phyloP scores from a whole-genome alignment of 2,113 vertebrate species.

The Melozone crissalis region DNA sequence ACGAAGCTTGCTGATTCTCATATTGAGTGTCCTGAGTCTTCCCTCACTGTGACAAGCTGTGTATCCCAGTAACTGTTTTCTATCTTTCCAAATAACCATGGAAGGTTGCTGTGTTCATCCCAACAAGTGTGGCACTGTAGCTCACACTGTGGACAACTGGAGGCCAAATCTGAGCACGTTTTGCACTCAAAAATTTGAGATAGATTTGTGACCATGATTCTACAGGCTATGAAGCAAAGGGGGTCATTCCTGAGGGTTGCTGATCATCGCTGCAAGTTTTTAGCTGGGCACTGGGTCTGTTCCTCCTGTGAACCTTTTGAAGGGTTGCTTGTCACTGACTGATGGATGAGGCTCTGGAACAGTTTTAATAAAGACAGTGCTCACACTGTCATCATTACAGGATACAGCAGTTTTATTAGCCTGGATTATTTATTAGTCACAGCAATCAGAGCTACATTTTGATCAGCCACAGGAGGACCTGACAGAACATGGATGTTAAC shows the following conservation, averaged over 20 bases:
- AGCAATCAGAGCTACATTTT: neutral
- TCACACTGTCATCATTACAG: neutral
- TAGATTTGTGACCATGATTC: neutral
- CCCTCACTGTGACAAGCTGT: neutral
- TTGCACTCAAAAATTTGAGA: neutral
- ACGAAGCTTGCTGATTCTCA: no score
- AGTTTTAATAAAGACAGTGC: neutral
- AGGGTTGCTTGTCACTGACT: neutral
- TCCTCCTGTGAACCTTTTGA: neutral
- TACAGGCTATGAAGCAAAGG: accelerated
- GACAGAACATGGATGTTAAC: conserved; percentile 34
- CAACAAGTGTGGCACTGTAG: accelerated
- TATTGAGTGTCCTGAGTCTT: no score
- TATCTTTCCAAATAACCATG: neutral
- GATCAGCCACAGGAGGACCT: conserved; percentile 19
- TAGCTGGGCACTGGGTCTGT: no score
- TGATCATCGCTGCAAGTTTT: neutral
- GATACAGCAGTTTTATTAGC: neutral
- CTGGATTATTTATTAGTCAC: neutral
- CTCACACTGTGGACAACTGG: neutral
- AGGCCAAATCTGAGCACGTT: neutral
- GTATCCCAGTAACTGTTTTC: neutral
- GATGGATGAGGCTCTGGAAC: neutral
- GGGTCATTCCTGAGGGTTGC: neutral
- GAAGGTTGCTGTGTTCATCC: neutral